These are phyloP conservation scores for Aphelocoma californica DNA, from an alignment of 2,797 vertebrate species.

Conservation along the genomic window DNA sequence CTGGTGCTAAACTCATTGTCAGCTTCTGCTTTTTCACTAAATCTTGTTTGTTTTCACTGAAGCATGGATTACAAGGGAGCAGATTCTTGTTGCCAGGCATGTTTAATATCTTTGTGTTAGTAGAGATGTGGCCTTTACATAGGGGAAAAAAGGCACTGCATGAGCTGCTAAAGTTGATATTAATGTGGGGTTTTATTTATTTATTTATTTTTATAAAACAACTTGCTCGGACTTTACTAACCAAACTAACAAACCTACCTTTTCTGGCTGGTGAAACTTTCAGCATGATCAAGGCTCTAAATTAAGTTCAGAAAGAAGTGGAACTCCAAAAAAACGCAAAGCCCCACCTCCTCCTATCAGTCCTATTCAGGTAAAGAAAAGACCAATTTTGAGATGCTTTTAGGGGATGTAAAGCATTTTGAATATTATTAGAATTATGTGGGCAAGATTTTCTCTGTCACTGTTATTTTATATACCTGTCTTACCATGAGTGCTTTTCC, in stretches of 20 bases:
- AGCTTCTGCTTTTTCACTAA: conserved; percentile 59
- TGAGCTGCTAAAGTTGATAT: conserved; percentile 63
- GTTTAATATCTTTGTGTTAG: conserved; percentile 30
- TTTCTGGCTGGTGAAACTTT: conserved; percentile 82
- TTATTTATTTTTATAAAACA: conserved; percentile 33
- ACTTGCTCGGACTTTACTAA: conserved; percentile 80
- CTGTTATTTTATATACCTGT: not conserved
- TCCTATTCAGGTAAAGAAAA: conserved; percentile 91
- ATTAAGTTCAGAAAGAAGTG: conserved; percentile 96
- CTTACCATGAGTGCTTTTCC: not conserved
- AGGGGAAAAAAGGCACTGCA: conserved; percentile 29
- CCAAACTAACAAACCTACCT: conserved; percentile 82
- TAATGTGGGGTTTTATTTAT: conserved; percentile 1
- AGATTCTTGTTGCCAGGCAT: conserved; percentile 39
- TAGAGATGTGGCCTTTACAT: not conserved
- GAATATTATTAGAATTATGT: not conserved
- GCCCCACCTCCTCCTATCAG: conserved; percentile 98
- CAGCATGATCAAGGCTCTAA: conserved; percentile 98
- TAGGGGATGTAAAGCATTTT: not conserved
- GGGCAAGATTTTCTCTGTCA: not conserved
- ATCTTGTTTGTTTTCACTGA: conserved; percentile 61
- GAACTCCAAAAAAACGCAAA: conserved; percentile 99
- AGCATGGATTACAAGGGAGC: conserved; percentile 62
- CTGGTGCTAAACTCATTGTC: not conserved
- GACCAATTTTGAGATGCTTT: conserved; percentile 42